Conservation (phyloP, 2,888 invertebrate genomes). For the Branchinecta sandiegonensis region DNA sequence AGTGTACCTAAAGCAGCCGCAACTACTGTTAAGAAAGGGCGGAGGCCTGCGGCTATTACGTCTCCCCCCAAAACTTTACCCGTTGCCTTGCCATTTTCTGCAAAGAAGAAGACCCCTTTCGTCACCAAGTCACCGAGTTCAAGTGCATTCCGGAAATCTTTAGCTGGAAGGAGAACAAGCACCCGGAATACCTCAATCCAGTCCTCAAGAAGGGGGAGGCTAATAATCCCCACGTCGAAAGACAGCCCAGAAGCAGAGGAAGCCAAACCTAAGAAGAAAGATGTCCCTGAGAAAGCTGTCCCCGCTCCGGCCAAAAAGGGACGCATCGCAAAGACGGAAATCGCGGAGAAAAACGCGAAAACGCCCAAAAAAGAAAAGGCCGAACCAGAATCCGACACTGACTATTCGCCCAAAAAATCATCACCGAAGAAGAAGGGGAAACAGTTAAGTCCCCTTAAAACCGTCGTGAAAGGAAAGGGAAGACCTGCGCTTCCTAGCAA, state of each 20-base stretch:
- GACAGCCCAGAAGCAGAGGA: conserved; percentile 3
- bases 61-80: not conserved
- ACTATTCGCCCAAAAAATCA: not conserved
- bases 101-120: not conserved
- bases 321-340: not conserved
- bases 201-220: not conserved
- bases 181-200: not conserved
- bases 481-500: too few species aligned
- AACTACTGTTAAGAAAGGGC: not conserved
- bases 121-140: not conserved
- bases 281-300: not conserved
- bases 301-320: not conserved
- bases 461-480: too few species aligned
- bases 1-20: not conserved
- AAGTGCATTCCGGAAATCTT: not conserved
- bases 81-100: not conserved
- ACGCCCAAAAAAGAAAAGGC: not conserved
- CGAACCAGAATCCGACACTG: not conserved
- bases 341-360: not conserved
- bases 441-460: too few species aligned
- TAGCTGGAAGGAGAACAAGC: not conserved
- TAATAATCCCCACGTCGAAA: not conserved
- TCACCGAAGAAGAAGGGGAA: not conserved
- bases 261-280: not conserved
- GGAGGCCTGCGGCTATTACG: not conserved